phyloP scores from a whole-genome alignment of 2,888 invertebrate genomes.

The Watsonalla cultraria region DNA sequence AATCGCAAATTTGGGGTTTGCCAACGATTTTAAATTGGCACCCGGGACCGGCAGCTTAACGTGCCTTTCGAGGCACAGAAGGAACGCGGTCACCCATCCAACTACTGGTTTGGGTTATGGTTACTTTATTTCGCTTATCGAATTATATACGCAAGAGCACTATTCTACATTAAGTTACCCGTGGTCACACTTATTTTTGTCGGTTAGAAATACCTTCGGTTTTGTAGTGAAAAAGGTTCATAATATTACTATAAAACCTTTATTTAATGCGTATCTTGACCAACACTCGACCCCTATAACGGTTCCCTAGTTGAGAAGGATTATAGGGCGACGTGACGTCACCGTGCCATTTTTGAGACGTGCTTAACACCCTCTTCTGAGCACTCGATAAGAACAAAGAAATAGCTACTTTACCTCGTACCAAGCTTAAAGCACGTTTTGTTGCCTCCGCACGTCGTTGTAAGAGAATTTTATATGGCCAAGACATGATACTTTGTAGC shows the following conservation, averaged over 20 bases:
- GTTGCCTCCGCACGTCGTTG: constrained; percentile 3
- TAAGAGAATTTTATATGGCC: not conserved
- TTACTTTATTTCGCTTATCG: too few species aligned
- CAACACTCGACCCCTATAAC: constrained; percentile 1
- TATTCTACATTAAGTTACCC: too few species aligned
- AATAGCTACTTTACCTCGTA: constrained; percentile 13
- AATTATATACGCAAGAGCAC: too few species aligned
- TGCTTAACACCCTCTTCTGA: constrained; percentile 5
- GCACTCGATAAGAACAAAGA: constrained; percentile 20
- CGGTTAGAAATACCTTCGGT: too few species aligned
- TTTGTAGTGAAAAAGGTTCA: not conserved
- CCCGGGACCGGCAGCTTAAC: too few species aligned
- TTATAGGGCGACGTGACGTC: constrained; percentile 10
- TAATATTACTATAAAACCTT: constrained; percentile 3
- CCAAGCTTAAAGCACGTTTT: constrained; percentile 9
- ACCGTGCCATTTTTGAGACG: constrained; percentile 7
- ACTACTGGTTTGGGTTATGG: too few species aligned
- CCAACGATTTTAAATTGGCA: too few species aligned
- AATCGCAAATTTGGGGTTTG: too few species aligned
- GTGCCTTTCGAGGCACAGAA: too few species aligned
- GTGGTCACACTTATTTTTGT: too few species aligned
- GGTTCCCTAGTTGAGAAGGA: constrained; percentile 1
- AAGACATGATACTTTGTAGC: not conserved
- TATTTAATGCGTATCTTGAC: constrained; percentile 3
- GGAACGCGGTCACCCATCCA: too few species aligned